Base-by-base conservation (phyloP, 2,888 invertebrate species). In the Campoletis raptor region DNA sequence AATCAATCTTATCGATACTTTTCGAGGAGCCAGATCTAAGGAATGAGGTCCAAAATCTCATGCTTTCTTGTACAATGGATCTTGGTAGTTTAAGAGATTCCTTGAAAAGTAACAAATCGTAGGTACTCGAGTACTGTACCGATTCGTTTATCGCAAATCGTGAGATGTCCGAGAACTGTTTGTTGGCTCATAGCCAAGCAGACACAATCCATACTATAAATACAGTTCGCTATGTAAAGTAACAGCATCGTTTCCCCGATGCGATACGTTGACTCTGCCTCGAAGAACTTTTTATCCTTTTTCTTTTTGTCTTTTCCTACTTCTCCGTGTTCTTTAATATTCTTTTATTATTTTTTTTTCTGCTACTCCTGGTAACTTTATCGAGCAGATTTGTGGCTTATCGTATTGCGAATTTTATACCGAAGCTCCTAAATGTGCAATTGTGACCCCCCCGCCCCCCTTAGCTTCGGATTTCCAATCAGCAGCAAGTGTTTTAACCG, bases 141-240 rank as follows among this genome's bases (percentile, higher is more conserved):
- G 78, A 89, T 89, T 88, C 86, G 88, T 83, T 89, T 88, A 83
- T 77, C 86, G 88, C 85, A 87, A 85, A 85, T 88, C 37, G 66
- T 52, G 73, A 74, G 81, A 86, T 85, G 82, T 82, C 48, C 84
- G 72, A 48, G 70, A 85, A 88, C 86, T 86, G 85, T 81, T 82
- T 81, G 82, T 86, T 91, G 92, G 92, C 91, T 83, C 64, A 78
- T 87, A 92, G 93, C 94, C 94, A 93, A 91, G 90, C 92, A 93
- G 93, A 93, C 93, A 92, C 93, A 92, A 93, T 93, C 92, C 92
- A 90, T 90, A 92, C 94, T 93, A 93, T 93, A 93, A 94, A 94
- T 94, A 94, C 93, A 90, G 86, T 87, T 74, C 66, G 67, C 81
- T 81, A 83, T 90, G 89, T 87, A 89, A 82, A 40, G 36, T 81